These are phyloP conservation scores for Metellina segmentata DNA, from an alignment of 2,888 invertebrate genomes.

Conservation along the genomic window DNA sequence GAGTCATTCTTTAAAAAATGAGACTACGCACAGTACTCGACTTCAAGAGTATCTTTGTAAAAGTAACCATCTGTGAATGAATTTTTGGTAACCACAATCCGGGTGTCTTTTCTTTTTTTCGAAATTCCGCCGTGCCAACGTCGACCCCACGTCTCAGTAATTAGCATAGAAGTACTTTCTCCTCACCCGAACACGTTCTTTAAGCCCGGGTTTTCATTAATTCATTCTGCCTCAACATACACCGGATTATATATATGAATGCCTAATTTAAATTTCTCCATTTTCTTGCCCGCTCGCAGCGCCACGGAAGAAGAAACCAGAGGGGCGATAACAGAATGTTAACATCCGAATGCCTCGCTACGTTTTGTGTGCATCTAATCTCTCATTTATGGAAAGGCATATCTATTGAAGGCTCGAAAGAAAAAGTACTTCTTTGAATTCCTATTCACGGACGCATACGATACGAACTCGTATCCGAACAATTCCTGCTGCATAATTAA, in stretches of 20 bases:
- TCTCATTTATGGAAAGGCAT: slow-evolving; percentile 2
- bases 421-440: slow-evolving; percentile 65
- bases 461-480: slow-evolving; percentile 31
- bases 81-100: no score
- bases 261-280: background rate
- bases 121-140: no score
- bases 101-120: no score
- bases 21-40: no score
- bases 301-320: background rate
- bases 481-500: slow-evolving; percentile 61
- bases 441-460: slow-evolving; percentile 1
- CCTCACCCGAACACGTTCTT: no score
- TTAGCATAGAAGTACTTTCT: no score
- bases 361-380: slow-evolving; percentile 12
- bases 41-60: no score
- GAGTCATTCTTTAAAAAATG: no score
- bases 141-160: no score
- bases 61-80: no score
- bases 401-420: background rate
- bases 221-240: background rate
- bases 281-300: background rate
- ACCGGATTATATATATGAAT: background rate
- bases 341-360: background rate
- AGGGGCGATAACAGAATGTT: background rate
- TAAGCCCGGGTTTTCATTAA: background rate